Percentiles rank a stretch among this genome's conserved stretches.
These are phyloP conservation scores for Coenonympha arcania DNA, from an alignment of 2,888 invertebrate genomes.

Conservation along the genomic window DNA sequence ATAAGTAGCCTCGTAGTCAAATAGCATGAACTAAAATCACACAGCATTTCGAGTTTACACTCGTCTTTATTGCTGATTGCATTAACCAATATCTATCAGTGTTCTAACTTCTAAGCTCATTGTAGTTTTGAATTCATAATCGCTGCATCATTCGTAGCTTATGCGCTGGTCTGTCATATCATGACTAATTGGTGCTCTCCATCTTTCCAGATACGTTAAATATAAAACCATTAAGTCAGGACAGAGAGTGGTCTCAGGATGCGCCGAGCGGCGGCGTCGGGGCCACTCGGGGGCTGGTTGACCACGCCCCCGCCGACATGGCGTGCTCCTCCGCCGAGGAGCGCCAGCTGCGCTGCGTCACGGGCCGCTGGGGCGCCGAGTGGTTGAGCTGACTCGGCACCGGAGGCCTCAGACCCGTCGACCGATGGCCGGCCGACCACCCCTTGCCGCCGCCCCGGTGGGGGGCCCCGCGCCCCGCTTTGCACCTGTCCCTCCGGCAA, in stretches of 20 bases:
- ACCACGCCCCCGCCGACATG: constrained; percentile 43
- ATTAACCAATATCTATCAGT: too few species aligned
- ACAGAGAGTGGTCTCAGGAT: constrained; percentile 63
- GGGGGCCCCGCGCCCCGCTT: constrained; percentile 70
- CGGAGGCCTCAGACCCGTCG: constrained; percentile 41
- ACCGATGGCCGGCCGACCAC: constrained; percentile 65
- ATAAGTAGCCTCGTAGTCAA: too few species aligned
- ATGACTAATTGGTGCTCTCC: not conserved
- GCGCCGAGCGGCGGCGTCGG: constrained; percentile 56
- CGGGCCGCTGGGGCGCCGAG: constrained; percentile 93
- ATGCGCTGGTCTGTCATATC: too few species aligned
- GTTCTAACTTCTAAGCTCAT: too few species aligned
- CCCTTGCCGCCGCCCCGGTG: constrained; percentile 67
- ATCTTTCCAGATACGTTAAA: constrained; percentile 64
- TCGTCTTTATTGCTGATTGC: too few species aligned
- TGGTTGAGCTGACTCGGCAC: constrained; percentile 98
- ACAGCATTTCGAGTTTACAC: too few species aligned
- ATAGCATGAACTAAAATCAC: too few species aligned
- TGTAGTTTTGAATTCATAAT: too few species aligned
- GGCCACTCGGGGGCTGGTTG: constrained; percentile 57
- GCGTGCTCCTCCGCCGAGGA: constrained; percentile 64
- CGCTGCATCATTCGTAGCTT: too few species aligned
- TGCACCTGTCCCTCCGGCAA: constrained; percentile 82
- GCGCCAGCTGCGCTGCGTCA: constrained; percentile 70
- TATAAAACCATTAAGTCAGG: constrained; percentile 74